Evolutionary conservation across 2,888 invertebrate species (phyloP), one percentile per base, ranked within the genome.

Genomic region (Prenolepis imparis): DNA sequence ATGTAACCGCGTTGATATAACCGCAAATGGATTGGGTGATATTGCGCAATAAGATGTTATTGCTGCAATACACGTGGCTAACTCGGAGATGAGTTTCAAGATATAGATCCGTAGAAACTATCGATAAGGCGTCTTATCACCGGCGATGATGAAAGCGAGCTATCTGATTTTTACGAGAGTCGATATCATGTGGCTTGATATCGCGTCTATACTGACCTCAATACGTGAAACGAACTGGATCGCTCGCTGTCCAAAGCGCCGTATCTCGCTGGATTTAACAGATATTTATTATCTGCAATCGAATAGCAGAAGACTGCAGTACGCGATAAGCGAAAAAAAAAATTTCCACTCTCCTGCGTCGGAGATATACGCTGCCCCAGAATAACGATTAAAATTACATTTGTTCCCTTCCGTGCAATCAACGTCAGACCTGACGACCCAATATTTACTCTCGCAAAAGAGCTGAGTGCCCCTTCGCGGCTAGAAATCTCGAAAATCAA

Each of bases 361-460:
- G 64, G 18, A n/a, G 61, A 67, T 66, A 67, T 66, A 67, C 57
- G 73, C 59, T 72, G 78, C 59, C n/a, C 55, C 64, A 48, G 87
- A 75, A 70, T 41, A 66, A 57, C 87, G 90, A 90, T 89, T 89
- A 89, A 90, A 89, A 88, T 89, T 90, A 90, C 89, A 89, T 90
- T 89, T 89, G 90, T 90, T 87, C 88, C 87, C 89, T 89, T 88
- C 90, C 87, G 63, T 83, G 87, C 90, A 88, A 89, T 89, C 89
- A 89, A 89, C 90, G 89, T 89, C 90, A 88, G 83, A 82, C 88
- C 90, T 85, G 86, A 88, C 90, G 88, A 88, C 84, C 86, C 87
- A 90, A 90, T 89, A 90, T 89, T 89, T 89, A 89, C 90, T 82
- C 86, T 84, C 82, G 83, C 36, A 77, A 82, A 80, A 80, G 80